Percentiles rank a stretch among this genome's conserved stretches.
Evolutionary conservation across 2,888 invertebrate species (phyloP).

Genomic region (Ophonus ardosiacus): DNA sequence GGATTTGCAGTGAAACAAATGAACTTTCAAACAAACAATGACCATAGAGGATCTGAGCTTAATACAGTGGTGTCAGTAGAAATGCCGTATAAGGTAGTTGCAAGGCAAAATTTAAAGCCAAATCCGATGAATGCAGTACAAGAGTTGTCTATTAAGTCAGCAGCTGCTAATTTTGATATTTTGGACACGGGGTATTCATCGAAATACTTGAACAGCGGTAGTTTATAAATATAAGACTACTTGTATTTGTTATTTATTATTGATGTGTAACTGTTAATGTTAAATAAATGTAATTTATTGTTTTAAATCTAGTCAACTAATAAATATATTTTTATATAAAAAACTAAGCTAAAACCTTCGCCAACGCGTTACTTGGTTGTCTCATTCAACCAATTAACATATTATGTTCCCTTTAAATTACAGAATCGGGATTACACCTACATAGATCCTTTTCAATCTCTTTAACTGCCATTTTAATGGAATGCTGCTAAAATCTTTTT

Average conservation of each 20-base stretch:
- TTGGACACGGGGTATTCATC: conserved; percentile 35
- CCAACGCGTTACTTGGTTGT: too few relatives aligned
- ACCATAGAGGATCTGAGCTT: conserved; percentile 73
- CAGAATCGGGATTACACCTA: too few relatives aligned
- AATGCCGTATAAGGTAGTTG: conserved; percentile 71
- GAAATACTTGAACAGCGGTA: conserved; percentile 51
- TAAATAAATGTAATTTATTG: not conserved
- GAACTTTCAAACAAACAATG: conserved; percentile 65
- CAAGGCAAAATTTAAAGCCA: conserved; percentile 69
- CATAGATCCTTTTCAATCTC: too few relatives aligned
- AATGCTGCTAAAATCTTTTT: too few relatives aligned
- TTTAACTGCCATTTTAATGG: too few relatives aligned
- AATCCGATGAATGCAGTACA: conserved; percentile 70
- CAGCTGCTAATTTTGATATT: conserved; percentile 44
- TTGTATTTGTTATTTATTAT: not conserved
- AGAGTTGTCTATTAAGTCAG: conserved; percentile 69
- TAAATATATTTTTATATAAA: conserved; percentile 6
- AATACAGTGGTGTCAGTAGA: conserved; percentile 75
- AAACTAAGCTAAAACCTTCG: too few relatives aligned
- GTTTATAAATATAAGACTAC: conserved; percentile 24
- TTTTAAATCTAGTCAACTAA: not conserved
- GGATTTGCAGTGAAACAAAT: conserved; percentile 67
- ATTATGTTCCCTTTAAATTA: too few relatives aligned
- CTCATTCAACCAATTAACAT: too few relatives aligned
- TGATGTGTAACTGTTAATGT: not conserved